Conservation (phyloP, 35 echinoderm and acorn worm species). For the Holothuria glaberrima region DNA sequence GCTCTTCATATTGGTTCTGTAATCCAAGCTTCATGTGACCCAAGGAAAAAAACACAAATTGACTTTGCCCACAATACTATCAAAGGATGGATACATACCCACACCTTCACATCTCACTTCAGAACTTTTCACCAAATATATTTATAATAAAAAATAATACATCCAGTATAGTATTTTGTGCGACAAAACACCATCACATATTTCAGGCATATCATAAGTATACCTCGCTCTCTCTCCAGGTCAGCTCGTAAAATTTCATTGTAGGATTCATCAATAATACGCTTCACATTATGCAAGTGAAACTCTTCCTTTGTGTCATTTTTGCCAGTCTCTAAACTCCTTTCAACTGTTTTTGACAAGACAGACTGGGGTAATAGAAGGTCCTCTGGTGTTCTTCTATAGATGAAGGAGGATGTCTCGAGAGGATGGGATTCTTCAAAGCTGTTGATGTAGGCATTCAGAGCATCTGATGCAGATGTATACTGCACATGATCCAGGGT, state of each 20-base stretch:
- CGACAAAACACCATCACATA: no score
- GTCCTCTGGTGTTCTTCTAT: constrained; percentile 28
- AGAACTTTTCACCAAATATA: no score
- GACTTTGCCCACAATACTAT: no score
- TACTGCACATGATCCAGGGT: constrained; percentile 57
- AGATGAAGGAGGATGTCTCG: not conserved
- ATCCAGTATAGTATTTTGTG: no score
- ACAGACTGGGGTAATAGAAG: constrained; percentile 38
- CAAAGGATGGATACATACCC: no score
- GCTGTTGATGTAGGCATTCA: constrained; percentile 58
- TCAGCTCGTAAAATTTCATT: constrained; percentile 39
- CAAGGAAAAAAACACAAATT: no score
- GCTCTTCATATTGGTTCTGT: no score
- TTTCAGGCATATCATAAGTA: no score
- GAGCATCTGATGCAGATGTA: constrained; percentile 49
- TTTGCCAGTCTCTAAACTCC: constrained; percentile 52
- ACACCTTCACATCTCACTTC: no score
- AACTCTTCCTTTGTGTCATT: constrained; percentile 34
- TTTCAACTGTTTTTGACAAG: constrained; percentile 44
- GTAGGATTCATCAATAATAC: constrained; percentile 61
- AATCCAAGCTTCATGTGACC: no score
- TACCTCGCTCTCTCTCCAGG: constrained; percentile 33
- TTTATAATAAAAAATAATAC: no score
- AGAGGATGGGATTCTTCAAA: constrained; percentile 59
- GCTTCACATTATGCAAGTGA: constrained; percentile 32